A percentile compares a stretch with the other conserved stretches of the same genome.
These are phyloP conservation scores for Lepidocyrtoides sp. DNA, from an alignment of 2,888 invertebrate species.

Conservation along the genomic window DNA sequence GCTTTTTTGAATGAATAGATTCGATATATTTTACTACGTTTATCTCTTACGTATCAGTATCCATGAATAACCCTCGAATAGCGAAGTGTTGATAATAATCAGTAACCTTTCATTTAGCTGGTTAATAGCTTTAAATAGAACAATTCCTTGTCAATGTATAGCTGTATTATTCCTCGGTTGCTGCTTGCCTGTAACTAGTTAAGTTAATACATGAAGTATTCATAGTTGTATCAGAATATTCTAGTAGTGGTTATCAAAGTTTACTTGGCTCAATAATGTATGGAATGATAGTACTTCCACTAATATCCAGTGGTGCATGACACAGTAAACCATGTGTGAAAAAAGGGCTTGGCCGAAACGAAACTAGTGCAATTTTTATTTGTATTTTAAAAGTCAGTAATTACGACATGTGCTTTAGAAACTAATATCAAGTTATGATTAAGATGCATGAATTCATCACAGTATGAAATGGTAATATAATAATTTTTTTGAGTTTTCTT, in stretches of 20 bases:
- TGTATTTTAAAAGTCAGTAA: slow-evolving; percentile 16
- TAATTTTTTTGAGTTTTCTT: not conserved
- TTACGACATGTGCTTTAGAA: slow-evolving; percentile 10
- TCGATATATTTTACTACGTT: no score
- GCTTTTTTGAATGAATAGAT: no score
- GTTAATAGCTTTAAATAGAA: slow-evolving; percentile 35
- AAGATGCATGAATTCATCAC: not conserved
- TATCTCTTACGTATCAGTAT: no score
- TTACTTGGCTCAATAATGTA: not conserved
- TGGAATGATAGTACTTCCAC: not conserved
- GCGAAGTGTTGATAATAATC: not conserved
- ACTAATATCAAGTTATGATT: slow-evolving; percentile 10
- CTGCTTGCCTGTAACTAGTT: not conserved
- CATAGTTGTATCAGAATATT: not conserved
- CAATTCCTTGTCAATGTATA: slow-evolving; percentile 22
- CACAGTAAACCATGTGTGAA: slow-evolving; percentile 71
- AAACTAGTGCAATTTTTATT: not conserved
- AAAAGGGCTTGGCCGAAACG: slow-evolving; percentile 57
- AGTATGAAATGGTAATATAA: not conserved
- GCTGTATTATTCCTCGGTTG: slow-evolving; percentile 4
- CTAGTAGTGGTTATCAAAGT: not conserved
- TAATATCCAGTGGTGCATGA: not conserved
- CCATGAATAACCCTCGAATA: no score
- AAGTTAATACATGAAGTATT: slow-evolving; percentile 20
- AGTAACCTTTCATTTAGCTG: slow-evolving; percentile 3